These are phyloP conservation scores for Synodontis membranacea DNA, from an alignment of 2,113 vertebrate genomes.

Conservation along the genomic window DNA sequence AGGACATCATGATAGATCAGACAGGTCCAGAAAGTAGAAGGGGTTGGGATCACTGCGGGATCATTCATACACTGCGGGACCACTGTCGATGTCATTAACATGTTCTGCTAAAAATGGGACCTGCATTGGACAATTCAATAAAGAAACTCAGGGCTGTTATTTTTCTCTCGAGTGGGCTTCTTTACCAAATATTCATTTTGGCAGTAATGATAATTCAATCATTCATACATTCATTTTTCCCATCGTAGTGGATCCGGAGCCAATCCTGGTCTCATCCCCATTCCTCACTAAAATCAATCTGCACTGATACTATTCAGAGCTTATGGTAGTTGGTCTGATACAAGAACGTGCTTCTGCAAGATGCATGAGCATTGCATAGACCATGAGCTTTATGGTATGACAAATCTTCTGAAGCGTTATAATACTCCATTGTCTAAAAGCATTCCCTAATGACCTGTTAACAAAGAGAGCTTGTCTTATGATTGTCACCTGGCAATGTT, in stretches of 20 bases:
- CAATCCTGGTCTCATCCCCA: background rate
- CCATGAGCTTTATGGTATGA: background rate
- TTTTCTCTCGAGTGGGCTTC: background rate
- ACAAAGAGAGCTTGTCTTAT: constrained; percentile 5
- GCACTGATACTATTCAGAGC: background rate
- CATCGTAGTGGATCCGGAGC: background rate
- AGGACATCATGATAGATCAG: too few species aligned
- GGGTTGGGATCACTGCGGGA: too few species aligned
- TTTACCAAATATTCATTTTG: background rate
- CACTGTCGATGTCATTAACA: background rate
- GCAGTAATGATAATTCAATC: background rate
- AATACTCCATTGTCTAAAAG: background rate
- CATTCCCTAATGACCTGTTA: background rate
- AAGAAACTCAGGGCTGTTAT: background rate
- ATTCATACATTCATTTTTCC: background rate
- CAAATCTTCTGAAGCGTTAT: background rate
- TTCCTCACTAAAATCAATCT: background rate
- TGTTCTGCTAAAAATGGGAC: background rate
- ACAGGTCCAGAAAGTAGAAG: too few species aligned
- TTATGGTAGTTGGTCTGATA: background rate
- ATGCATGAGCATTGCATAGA: background rate
- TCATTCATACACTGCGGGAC: too few species aligned
- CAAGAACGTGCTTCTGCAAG: background rate
- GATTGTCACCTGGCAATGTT: background rate
- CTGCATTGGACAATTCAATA: background rate